Evolutionary conservation across 2,797 vertebrate species (phyloP).

Genomic region (Hippoglossus hippoglossus): DNA sequence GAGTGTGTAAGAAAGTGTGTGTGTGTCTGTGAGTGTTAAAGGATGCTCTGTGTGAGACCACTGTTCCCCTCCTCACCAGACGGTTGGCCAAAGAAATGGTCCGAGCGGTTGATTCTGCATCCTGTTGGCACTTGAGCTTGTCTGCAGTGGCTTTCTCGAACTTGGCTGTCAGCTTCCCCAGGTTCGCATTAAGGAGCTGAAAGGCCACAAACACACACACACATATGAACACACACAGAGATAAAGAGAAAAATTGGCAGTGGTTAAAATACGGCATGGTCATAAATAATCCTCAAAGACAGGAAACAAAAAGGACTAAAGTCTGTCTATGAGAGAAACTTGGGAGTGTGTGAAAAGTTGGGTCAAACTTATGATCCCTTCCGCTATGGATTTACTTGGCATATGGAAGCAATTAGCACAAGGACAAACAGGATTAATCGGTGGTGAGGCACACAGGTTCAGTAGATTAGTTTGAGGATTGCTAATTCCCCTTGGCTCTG

Average conservation of each 20-base stretch:
- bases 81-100: conserved; percentile 95
- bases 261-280: conserved; percentile 43
- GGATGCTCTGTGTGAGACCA: conserved; percentile 24
- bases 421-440: conserved; percentile 83
- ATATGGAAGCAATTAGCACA: conserved; percentile 78
- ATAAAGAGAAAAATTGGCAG: conserved; percentile 33
- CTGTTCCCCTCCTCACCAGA: conserved; percentile 86
- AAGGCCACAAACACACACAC: conserved; percentile 27
- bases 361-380: conserved; percentile 59
- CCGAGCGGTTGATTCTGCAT: conserved; percentile 89
- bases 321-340: conserved; percentile 39
- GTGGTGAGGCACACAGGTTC: conserved; percentile 69
- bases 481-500: conserved; percentile 73
- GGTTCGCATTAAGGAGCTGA: conserved; percentile 93
- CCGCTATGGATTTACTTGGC: conserved; percentile 71
- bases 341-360: conserved; percentile 50
- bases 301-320: conserved; percentile 51
- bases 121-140: conserved; percentile 94
- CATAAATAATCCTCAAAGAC: conserved; percentile 45
- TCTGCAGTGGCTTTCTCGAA: conserved; percentile 95
- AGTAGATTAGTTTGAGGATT: conserved; percentile 78
- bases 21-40: no score
- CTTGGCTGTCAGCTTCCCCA: conserved; percentile 90
- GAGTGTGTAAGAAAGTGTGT: conserved; percentile 1
- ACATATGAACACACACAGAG: conserved; percentile 23